These are phyloP conservation scores for Nomada ferruginata DNA, from an alignment of 2,888 invertebrate species.

Conservation along the genomic window DNA sequence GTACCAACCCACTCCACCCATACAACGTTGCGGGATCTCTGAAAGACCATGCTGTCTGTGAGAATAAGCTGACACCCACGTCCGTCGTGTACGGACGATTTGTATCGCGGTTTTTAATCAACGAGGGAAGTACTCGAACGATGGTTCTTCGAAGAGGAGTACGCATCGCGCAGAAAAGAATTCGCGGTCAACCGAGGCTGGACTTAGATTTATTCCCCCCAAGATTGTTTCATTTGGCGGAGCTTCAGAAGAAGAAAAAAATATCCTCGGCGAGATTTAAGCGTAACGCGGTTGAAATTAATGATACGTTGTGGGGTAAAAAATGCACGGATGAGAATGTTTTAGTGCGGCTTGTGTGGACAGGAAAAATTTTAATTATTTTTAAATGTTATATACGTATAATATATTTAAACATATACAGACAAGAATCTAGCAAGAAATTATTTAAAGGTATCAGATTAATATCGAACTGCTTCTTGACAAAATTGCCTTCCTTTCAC, in stretches of 20 bases:
- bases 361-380: no score
- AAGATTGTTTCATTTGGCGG: slow-evolving; percentile 35
- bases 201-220: slow-evolving; percentile 50
- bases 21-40: slow-evolving; percentile 13
- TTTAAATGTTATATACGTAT: no score
- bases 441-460: slow-evolving; percentile 22
- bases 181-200: slow-evolving; percentile 25
- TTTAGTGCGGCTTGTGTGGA: no score
- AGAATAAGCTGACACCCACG: slow-evolving; percentile 54
- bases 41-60: slow-evolving; percentile 47
- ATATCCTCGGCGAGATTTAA: no score
- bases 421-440: neutral
- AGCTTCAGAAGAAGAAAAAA: no score
- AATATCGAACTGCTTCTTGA: slow-evolving; percentile 13
- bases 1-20: slow-evolving; percentile 5
- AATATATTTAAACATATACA: no score
- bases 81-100: slow-evolving; percentile 55
- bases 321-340: no score
- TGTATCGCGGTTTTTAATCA: slow-evolving; percentile 62
- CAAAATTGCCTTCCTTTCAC: no score
- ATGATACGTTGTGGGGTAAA: neutral
- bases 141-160: slow-evolving; percentile 14
- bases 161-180: slow-evolving; percentile 32
- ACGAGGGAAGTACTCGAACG: slow-evolving; percentile 33
- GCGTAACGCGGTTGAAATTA: slow-evolving; percentile 4